phyloP scores from a whole-genome alignment of 2,797 vertebrate species.

The Poeciliopsis presidionis region DNA sequence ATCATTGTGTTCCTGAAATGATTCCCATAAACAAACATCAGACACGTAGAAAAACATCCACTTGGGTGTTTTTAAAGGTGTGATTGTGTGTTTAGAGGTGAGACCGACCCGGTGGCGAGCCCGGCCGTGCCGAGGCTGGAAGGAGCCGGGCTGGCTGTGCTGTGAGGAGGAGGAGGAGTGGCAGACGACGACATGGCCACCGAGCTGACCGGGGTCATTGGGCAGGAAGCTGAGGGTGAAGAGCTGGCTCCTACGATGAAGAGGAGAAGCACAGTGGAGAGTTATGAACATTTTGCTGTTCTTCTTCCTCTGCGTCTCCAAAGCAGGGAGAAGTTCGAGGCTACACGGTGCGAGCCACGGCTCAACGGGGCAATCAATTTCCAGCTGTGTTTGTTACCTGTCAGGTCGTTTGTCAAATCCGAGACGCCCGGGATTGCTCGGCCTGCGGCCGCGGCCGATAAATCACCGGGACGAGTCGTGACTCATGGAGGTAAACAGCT shows the following conservation, averaged over 20 bases:
- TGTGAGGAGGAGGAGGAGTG: conserved; percentile 86
- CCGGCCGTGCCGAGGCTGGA: conserved; percentile 79
- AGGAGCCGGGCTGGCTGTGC: conserved; percentile 87
- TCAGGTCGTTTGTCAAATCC: conserved; percentile 59
- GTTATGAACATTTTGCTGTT: conserved; percentile 16
- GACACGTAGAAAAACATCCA: conserved; percentile 37
- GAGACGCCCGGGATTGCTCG: conserved; percentile 44
- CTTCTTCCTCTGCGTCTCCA: conserved; percentile 32
- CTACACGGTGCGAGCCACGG: conserved; percentile 27
- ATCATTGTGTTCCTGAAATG: conserved; percentile 89
- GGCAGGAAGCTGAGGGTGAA: conserved; percentile 84
- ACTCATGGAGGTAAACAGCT: conserved; percentile 66
- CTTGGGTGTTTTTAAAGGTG: not conserved
- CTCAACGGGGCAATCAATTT: conserved; percentile 62
- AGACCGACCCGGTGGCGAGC: conserved; percentile 86
- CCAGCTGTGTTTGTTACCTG: conserved; percentile 63
- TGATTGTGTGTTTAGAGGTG: not conserved
- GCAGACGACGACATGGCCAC: conserved; percentile 81
- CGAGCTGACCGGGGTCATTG: conserved; percentile 84
- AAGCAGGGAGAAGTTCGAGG: conserved; percentile 18
- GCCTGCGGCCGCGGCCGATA: conserved; percentile 42
- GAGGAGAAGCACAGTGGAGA: conserved; percentile 8
- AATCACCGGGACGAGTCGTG: conserved; percentile 50
- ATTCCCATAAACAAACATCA: conserved; percentile 33
- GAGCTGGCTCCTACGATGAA: conserved; percentile 79